Evolutionary conservation across 1,140 invertebrate species (phyloP), one percentile per base, ranked within the genome.

Genomic region (Trinorchestia longiramus): DNA sequence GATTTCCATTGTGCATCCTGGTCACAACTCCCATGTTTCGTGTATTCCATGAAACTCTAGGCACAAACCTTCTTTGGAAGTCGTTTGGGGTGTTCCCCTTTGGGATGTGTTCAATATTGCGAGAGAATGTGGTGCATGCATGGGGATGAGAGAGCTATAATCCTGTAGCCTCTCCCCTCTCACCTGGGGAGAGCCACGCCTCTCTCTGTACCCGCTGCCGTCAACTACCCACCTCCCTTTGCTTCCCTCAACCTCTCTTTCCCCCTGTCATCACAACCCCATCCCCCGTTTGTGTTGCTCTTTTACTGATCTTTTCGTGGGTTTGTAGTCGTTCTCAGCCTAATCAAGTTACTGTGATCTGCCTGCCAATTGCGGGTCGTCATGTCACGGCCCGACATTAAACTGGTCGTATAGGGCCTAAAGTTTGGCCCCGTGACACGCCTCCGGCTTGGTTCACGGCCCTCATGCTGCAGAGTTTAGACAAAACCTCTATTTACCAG

Each of bases 101-200:
- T 77, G 62, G 62, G 62, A 77, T 77, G 36, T 77, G 62, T 36
- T 91, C 88, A 91, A 91, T 91, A 91, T 91, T 91, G 41, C 41
- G 4, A 36, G 41, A 42, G 41, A 43, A 91, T 42, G 41, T 42
- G 43, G 41, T 15, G 88, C 88, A 91, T 42, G 41, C 41, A 42
- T 44, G 41, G 88, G 88, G 88, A 91, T 91, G 88, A 91, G 88
- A 42, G 41, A 91, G 88, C 43, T 91, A 42, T 91, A 43, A 43
- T 42, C 41, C 88, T 91, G 43, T 47, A 47, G 92, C 43, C 92
- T 40, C 44, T 42, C 92, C 43, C 43, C 43, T 0, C 43, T n/a
- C 92, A 94, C 92, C 43, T 94, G 44, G 43, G 92, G 44, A 94
- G 41, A 45, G 92, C 92, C 92, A 94, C 92, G 92, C 92, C 92